phyloP scores from a whole-genome alignment of 2,113 vertebrate species.

The Corvus cornix region DNA sequence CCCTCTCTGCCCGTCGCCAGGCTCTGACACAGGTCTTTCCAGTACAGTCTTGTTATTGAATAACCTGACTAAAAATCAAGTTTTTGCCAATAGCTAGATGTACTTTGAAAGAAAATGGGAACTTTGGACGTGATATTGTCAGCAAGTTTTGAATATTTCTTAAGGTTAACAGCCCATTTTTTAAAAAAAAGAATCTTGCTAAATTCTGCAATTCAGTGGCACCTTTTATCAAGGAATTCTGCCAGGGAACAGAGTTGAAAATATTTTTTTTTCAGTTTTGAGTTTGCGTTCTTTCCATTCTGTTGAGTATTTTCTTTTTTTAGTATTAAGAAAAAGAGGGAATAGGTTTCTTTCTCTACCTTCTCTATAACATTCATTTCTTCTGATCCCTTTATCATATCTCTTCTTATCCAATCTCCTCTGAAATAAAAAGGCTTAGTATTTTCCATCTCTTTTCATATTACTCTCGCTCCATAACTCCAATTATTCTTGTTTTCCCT shows the following conservation, averaged over 20 bases:
- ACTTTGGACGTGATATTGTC: not conserved
- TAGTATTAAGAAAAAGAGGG: not conserved
- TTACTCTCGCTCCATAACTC: not conserved
- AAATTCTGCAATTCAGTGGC: not conserved
- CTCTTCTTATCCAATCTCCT: not conserved
- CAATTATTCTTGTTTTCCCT: not conserved
- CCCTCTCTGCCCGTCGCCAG: not conserved
- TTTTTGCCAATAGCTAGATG: not conserved
- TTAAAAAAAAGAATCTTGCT: accelerated
- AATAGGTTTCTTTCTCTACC: not conserved
- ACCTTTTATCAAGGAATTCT: not conserved
- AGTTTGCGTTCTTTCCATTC: not conserved
- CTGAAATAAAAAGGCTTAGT: not conserved
- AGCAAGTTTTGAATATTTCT: not conserved
- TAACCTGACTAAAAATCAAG: not conserved
- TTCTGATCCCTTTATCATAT: not conserved
- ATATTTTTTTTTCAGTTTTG: not conserved
- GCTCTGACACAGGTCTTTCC: not conserved
- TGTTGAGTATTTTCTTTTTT: not conserved
- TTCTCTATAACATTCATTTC: not conserved
- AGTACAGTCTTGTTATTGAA: not conserved
- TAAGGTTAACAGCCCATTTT: not conserved
- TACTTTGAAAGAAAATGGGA: not conserved
- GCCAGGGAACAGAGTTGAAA: not conserved
- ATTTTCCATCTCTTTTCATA: not conserved